Evolutionary conservation across 1,140 invertebrate genomes (phyloP).

Genomic region (Papilio polytes): DNA sequence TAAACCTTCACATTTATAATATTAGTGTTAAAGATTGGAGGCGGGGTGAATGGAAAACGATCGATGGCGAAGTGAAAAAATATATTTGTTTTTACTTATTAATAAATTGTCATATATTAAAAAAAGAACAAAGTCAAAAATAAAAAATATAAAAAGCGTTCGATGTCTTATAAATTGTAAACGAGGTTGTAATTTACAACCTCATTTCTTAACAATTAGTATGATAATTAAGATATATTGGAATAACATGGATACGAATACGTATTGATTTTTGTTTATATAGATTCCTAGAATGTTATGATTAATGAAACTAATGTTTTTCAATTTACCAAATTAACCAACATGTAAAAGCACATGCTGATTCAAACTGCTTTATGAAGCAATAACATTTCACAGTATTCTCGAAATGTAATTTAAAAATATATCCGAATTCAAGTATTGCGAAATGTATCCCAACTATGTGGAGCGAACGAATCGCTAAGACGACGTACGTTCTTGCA

Average conservation of each 20-base stretch:
- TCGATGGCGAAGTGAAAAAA: too few species aligned
- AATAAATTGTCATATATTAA: too few species aligned
- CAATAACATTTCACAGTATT: constrained; percentile 1
- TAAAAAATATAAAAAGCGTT: too few species aligned
- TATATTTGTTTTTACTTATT: too few species aligned
- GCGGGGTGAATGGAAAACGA: too few species aligned
- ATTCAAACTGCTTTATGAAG: background rate
- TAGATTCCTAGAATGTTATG: background rate
- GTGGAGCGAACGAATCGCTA: background rate
- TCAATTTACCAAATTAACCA: background rate
- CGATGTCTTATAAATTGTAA: too few species aligned
- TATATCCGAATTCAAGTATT: constrained; percentile 20
- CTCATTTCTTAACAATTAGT: too few species aligned
- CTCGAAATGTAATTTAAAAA: background rate
- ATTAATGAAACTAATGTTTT: background rate
- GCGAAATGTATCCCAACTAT: constrained; percentile 6
- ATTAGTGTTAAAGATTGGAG: too few species aligned
- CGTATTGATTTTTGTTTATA: background rate
- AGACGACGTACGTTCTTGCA: background rate
- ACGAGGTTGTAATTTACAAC: too few species aligned
- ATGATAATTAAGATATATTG: too few species aligned
- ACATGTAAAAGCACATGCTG: background rate
- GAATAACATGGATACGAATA: background rate
- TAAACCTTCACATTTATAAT: too few species aligned
- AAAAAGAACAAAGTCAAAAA: too few species aligned